A percentile compares a stretch with the other conserved stretches of the same genome.
Evolutionary conservation across 35 echinoderm and acorn worm species (phyloP).

Genomic region (Anneissia japonica): DNA sequence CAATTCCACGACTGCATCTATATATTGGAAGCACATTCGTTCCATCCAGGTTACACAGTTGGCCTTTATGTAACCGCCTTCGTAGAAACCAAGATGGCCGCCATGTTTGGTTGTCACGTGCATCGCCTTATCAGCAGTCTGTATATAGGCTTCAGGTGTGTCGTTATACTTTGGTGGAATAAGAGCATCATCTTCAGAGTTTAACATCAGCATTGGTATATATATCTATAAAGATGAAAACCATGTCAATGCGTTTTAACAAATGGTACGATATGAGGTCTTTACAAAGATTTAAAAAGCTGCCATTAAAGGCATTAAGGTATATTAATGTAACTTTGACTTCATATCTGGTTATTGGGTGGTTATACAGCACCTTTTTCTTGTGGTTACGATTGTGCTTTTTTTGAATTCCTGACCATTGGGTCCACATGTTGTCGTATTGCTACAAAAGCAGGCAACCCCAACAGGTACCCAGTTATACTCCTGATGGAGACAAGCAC

Average conservation of each 20-base stretch:
- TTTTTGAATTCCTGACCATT: no score
- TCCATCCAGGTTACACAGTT: slow-evolving; percentile 91
- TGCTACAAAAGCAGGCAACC: no score
- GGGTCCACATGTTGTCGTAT: no score
- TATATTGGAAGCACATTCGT: slow-evolving; percentile 42
- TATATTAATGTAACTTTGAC: no score
- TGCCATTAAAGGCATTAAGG: no score
- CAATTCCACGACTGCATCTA: slow-evolving; percentile 67
- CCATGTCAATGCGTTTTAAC: slow-evolving; percentile 47
- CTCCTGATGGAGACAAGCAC: no score
- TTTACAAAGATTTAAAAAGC: no score
- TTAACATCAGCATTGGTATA: slow-evolving; percentile 75
- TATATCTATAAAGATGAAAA: slow-evolving; percentile 58
- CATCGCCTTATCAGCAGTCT: slow-evolving; percentile 67
- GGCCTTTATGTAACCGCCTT: slow-evolving; percentile 67
- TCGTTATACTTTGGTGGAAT: slow-evolving; percentile 56
- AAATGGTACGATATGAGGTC: no score
- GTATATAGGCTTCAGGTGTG: slow-evolving; percentile 47
- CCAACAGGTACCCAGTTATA: no score
- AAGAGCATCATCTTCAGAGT: slow-evolving; percentile 77
- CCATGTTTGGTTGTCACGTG: slow-evolving; percentile 88
- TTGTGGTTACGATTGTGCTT: no score
- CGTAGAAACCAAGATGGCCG: slow-evolving; percentile 98
- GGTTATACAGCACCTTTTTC: no score
- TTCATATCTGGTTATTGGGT: no score